Conservation (phyloP, 2,888 invertebrate species). For the Caenorhabditis angaria region DNA sequence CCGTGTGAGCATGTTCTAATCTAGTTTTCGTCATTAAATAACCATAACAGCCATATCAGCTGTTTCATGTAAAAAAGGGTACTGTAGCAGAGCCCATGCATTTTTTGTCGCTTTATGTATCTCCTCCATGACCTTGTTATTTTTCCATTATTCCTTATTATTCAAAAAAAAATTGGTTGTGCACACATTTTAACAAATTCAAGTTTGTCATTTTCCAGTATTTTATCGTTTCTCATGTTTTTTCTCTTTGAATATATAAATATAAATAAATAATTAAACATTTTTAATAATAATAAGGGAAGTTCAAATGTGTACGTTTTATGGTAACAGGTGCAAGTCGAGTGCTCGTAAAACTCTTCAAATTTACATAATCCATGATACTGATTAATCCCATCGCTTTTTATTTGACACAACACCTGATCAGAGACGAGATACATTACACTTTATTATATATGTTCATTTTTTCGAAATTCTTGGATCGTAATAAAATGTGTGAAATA, state of each 20-base stretch:
- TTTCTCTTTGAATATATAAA: not conserved
- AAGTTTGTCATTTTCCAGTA: not conserved
- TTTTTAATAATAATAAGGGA: too few species aligned
- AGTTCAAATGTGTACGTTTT: constrained; percentile 6
- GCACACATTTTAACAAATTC: not conserved
- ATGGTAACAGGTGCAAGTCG: constrained; percentile 43
- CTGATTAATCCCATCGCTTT: constrained; percentile 3
- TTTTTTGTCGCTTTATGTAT: not conserved
- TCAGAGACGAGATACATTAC: not conserved
- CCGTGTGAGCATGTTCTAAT: constrained; percentile 46
- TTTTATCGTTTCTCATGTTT: constrained; percentile 1
- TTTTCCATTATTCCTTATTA: not conserved
- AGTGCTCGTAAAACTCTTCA: constrained; percentile 48
- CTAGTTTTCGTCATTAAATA: constrained; percentile 27
- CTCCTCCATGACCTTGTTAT: not conserved
- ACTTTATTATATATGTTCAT: not conserved
- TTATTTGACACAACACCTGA: not conserved
- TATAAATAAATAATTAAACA: too few species aligned
- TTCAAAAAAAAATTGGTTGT: constrained; percentile 4
- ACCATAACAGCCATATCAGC: constrained; percentile 2
- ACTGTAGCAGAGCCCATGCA: not conserved
- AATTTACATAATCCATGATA: constrained; percentile 41
- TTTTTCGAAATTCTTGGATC: not conserved
- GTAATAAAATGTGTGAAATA: too few species aligned
- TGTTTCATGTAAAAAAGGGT: not conserved